A percentile compares a stretch with the other conserved stretches of the same genome.
Conservation (phyloP, 2,113 vertebrate genomes). For the Zeus faber region DNA sequence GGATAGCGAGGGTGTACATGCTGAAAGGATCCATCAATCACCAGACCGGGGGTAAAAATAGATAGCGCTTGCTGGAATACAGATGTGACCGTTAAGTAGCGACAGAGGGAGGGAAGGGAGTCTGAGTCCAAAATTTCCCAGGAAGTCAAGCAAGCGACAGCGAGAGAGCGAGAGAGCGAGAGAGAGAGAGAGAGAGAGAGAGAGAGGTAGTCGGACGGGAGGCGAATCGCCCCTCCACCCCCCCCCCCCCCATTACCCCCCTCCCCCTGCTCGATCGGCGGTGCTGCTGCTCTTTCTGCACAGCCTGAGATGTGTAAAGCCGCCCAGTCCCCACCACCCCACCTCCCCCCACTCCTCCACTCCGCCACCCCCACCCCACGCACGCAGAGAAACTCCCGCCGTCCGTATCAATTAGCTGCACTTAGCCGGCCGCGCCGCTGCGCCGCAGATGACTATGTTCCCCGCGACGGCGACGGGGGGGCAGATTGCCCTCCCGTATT, state of each 20-base stretch:
- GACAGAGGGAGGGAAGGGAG: neutral
- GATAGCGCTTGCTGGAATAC: conserved; percentile 32
- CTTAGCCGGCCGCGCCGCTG: conserved; percentile 61
- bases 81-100: conserved; percentile 5
- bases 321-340: conserved; percentile 15
- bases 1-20: conserved; percentile 48
- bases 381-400: conserved; percentile 57
- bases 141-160: neutral
- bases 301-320: conserved; percentile 21
- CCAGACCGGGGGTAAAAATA: conserved; percentile 42
- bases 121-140: neutral
- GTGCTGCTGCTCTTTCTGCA: neutral
- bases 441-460: conserved; percentile 69
- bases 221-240: neutral
- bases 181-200: neutral
- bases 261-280: no score
- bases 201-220: neutral
- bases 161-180: neutral
- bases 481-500: neutral
- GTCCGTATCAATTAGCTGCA: conserved; percentile 69
- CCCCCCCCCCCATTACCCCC: no score
- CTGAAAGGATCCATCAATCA: conserved; percentile 67
- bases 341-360: neutral
- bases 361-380: conserved; percentile 33
- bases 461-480: conserved; percentile 47